A percentile compares a stretch with the other conserved stretches of the same genome.
These are phyloP conservation scores for Odontocerum albicorne DNA, from an alignment of 2,888 invertebrate species.

Conservation along the genomic window DNA sequence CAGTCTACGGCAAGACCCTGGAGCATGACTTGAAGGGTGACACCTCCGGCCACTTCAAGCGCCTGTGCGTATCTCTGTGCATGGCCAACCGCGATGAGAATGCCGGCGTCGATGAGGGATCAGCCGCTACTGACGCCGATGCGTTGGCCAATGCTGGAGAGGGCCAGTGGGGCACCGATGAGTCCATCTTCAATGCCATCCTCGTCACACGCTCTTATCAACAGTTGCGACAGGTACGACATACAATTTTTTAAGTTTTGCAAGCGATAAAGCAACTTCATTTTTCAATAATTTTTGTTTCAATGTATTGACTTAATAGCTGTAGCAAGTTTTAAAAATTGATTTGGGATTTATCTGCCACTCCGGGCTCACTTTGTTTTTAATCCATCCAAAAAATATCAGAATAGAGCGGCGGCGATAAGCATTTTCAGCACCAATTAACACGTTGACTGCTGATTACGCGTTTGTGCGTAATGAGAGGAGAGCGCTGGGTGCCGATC, in stretches of 20 bases:
- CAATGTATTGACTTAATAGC: too few species aligned
- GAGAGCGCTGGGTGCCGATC: too few species aligned
- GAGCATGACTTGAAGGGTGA: constrained; percentile 89
- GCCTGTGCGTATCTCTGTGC: constrained; percentile 83
- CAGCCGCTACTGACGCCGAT: constrained; percentile 82
- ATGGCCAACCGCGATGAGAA: constrained; percentile 91
- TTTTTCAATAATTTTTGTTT: too few species aligned
- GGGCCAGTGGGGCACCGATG: constrained; percentile 89
- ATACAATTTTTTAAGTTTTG: background rate
- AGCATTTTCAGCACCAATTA: too few species aligned
- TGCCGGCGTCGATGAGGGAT: constrained; percentile 78
- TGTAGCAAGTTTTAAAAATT: too few species aligned
- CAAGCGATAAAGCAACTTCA: too few species aligned
- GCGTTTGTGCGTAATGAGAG: too few species aligned
- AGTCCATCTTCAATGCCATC: constrained; percentile 84
- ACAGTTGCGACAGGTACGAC: constrained; percentile 70
- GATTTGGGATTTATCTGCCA: too few species aligned
- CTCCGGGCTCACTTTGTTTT: too few species aligned
- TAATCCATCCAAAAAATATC: too few species aligned
- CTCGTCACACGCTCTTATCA: constrained; percentile 87
- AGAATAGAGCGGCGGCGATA: too few species aligned
- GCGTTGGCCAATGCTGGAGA: constrained; percentile 76
- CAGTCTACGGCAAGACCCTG: constrained; percentile 78
- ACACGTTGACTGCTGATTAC: too few species aligned
- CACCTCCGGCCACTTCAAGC: constrained; percentile 94